These are phyloP conservation scores for Rhogogaster chlorosoma DNA, from an alignment of 2,888 invertebrate species.

Conservation along the genomic window DNA sequence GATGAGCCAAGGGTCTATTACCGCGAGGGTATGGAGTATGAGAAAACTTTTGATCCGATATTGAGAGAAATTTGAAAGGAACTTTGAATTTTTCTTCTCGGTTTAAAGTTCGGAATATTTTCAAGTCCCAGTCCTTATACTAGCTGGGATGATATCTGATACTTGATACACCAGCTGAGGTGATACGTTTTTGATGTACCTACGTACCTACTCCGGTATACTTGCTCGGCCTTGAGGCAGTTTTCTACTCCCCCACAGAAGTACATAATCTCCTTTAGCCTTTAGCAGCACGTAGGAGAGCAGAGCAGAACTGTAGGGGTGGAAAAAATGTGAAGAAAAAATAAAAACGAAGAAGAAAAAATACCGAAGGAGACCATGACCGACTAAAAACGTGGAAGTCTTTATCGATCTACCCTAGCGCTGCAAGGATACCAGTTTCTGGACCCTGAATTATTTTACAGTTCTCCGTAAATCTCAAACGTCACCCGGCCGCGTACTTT, in stretches of 20 bases:
- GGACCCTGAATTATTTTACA: slow-evolving; percentile 34
- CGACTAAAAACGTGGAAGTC: slow-evolving; percentile 41
- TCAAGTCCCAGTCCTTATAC: not conserved
- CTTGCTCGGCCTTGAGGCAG: not conserved
- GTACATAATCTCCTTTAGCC: slow-evolving; percentile 33
- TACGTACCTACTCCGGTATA: not conserved
- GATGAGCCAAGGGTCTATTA: slow-evolving; percentile 30
- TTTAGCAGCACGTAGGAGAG: slow-evolving; percentile 10
- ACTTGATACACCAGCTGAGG: slow-evolving; percentile 21
- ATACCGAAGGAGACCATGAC: not conserved
- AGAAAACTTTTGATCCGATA: slow-evolving; percentile 47
- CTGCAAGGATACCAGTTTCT: slow-evolving; percentile 3
- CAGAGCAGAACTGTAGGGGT: not conserved
- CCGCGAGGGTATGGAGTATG: not conserved
- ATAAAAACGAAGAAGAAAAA: not conserved
- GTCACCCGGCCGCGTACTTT: not conserved
- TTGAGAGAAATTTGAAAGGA: slow-evolving; percentile 37
- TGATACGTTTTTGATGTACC: slow-evolving; percentile 22
- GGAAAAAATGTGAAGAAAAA: not conserved
- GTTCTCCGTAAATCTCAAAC: slow-evolving; percentile 29
- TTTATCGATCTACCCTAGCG: slow-evolving; percentile 37
- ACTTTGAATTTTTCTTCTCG: slow-evolving; percentile 16
- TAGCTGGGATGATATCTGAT: not conserved
- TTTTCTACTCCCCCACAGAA: slow-evolving; percentile 2
- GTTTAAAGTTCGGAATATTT: slow-evolving; percentile 29